Conservation (phyloP, 2,797 vertebrate species). For the Bovichtus diacanthus region DNA sequence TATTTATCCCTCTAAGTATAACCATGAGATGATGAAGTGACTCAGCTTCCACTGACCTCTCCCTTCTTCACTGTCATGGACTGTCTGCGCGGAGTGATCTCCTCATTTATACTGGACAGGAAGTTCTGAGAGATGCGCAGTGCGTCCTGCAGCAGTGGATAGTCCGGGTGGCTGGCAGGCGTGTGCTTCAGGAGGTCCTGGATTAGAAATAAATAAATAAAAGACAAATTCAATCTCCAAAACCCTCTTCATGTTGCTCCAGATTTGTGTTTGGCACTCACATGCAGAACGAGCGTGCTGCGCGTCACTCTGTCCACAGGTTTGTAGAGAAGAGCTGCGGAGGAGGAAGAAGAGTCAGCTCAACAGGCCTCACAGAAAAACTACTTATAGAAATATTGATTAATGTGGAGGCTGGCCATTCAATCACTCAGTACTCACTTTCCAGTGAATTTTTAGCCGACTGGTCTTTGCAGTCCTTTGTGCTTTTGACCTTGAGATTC, state of each 20-base stretch:
- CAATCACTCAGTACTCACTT: conserved; percentile 86
- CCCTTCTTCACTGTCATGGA: conserved; percentile 99
- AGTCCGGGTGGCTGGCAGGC: conserved; percentile 91
- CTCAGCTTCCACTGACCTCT: conserved; percentile 87
- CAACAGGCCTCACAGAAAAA: conserved; percentile 30
- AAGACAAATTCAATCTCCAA: conserved; percentile 2
- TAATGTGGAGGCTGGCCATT: conserved; percentile 23
- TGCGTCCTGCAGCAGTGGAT: conserved; percentile 92
- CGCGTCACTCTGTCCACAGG: conserved; percentile 97
- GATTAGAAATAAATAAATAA: conserved; percentile 16
- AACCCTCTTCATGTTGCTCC: neutral
- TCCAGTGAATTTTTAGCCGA: conserved; percentile 94
- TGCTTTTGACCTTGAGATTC: conserved; percentile 94
- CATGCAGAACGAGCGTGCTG: conserved; percentile 97
- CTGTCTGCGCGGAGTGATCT: conserved; percentile 96
- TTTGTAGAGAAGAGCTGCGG: conserved; percentile 95
- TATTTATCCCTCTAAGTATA: neutral
- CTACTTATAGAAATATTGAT: conserved; percentile 53
- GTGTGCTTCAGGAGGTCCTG: conserved; percentile 98
- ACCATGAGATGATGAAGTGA: neutral
- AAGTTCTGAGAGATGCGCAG: conserved; percentile 99
- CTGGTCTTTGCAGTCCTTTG: conserved; percentile 95
- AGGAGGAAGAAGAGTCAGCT: conserved; percentile 55
- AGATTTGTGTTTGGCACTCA: conserved; percentile 80
- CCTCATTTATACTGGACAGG: conserved; percentile 98